Base-by-base conservation (phyloP, 2,113 vertebrate species). In the Menura novaehollandiae region DNA sequence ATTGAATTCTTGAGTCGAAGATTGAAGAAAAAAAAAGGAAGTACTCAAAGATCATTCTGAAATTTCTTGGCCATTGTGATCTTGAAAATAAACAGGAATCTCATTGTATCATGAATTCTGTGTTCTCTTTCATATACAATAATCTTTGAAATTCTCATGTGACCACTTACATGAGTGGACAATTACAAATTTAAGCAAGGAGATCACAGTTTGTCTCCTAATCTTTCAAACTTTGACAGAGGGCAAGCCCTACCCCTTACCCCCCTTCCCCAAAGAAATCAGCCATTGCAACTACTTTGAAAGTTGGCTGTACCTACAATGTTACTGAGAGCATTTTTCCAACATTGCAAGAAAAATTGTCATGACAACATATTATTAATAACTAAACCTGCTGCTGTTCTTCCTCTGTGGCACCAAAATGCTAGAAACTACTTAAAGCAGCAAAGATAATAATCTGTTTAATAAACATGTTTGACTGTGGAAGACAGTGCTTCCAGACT, bases 341-440 rank as follows among this genome's bases (percentile, higher is more conserved):
- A 87, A 79, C 73, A 75, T 27, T 82, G 52, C 60, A 80, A 75
- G 88, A 84, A 95, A 96, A 95, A 95, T 97, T 96, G 95, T 96
- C 96, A 97, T 96, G 96, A 97, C 93, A 97, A 97, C 95, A 95
- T 93, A 95, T 94, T 96, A 97, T 96, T 95, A 97, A 96, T 95
- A 97, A 95, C 93, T 92, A 78, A 88, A 93, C 62, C 93, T 91
- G 80, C 91, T 96, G 85, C 79, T 91, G 83, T 88, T 95, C 89
- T 94, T 97, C 90, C 90, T 92, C 88, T 91, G 88, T 94, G 90
- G 69, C 69, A 93, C 35, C 35, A 72, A 94, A 95, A 95, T 94
- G 75, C 47, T 82, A 79, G 69, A 86, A 97, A 92, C 41, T 66
- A 82, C 91, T 96, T 95, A 87, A 91, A 94, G 88, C 56, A 94